Conservation (phyloP, 2,888 invertebrate species). For the Melanotus villosus region DNA sequence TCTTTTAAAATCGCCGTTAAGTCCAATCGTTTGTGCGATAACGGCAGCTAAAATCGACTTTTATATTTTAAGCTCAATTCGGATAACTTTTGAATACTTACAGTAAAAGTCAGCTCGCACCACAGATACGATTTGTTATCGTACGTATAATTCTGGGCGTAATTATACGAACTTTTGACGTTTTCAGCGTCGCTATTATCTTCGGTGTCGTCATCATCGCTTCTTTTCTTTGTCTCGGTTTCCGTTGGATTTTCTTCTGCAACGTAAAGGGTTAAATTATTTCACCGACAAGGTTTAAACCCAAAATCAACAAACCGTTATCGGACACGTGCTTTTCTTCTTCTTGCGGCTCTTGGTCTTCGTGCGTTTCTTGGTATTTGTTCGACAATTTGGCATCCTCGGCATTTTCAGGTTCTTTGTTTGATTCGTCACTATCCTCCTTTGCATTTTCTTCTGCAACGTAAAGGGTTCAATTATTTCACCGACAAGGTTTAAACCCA, state of each 20-base stretch:
- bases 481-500: no score
- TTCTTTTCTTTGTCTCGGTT: slow-evolving; percentile 62
- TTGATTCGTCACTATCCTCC: slow-evolving; percentile 70
- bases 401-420: slow-evolving; percentile 76
- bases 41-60: slow-evolving; percentile 69
- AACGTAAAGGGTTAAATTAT: no score
- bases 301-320: slow-evolving; percentile 42
- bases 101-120: slow-evolving; percentile 86
- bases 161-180: slow-evolving; percentile 12
- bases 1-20: slow-evolving; percentile 81
- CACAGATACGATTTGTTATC: slow-evolving; percentile 84
- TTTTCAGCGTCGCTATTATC: slow-evolving; percentile 33
- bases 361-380: slow-evolving; percentile 64
- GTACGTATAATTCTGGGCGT: slow-evolving; percentile 75
- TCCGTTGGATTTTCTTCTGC: slow-evolving; percentile 59
- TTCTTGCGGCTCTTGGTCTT: slow-evolving; percentile 70
- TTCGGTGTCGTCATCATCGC: slow-evolving; percentile 61
- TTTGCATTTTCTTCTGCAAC: slow-evolving; percentile 5
- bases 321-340: slow-evolving; percentile 62
- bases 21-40: slow-evolving; percentile 79
- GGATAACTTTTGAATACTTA: slow-evolving; percentile 64
- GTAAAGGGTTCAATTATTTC: no score
- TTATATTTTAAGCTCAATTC: slow-evolving; percentile 64
- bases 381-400: slow-evolving; percentile 68
- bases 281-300: no score